Percentiles rank a stretch among this genome's conserved stretches.
Conservation (phyloP, 64 coral and sea anemone genomes). For the Pocillopora verrucosa region DNA sequence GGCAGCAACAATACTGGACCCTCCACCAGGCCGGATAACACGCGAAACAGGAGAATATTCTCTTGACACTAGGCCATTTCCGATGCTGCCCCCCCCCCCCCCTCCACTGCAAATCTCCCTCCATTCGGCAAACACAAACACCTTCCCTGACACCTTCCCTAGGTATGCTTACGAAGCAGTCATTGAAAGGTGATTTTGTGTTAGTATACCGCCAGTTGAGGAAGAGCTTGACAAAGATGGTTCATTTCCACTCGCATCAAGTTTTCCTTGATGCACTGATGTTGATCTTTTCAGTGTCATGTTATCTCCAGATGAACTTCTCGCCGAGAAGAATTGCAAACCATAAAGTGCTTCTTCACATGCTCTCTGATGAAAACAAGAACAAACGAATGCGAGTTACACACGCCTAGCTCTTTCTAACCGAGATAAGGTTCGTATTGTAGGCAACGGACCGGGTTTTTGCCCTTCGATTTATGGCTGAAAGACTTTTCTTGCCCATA, state of each 20-base stretch:
- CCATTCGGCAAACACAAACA: neutral
- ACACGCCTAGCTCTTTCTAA: too few species aligned
- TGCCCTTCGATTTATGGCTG: too few species aligned
- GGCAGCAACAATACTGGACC: too few species aligned
- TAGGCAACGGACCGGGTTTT: too few species aligned
- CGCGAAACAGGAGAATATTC: too few species aligned
- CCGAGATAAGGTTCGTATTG: too few species aligned
- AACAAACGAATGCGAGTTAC: neutral
- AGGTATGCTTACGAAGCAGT: neutral
- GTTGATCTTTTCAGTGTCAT: slow-evolving; percentile 53
- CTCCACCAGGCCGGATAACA: too few species aligned
- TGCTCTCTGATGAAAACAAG: slow-evolving; percentile 34
- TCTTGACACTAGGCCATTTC: neutral
- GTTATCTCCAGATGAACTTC: slow-evolving; percentile 4
- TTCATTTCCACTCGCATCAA: slow-evolving; percentile 17
- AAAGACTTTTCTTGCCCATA: too few species aligned
- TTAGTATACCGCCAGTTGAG: neutral
- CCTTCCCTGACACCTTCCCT: too few species aligned
- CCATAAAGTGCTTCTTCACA: slow-evolving; percentile 65
- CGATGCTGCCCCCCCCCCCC: neutral
- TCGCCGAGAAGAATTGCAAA: slow-evolving; percentile 29
- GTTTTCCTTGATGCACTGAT: slow-evolving; percentile 42
- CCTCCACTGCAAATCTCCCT: neutral
- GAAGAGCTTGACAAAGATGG: neutral
- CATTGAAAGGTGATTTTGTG: neutral